Conservation (phyloP, 2,113 vertebrate species). For the Zosterops borbonicus region DNA sequence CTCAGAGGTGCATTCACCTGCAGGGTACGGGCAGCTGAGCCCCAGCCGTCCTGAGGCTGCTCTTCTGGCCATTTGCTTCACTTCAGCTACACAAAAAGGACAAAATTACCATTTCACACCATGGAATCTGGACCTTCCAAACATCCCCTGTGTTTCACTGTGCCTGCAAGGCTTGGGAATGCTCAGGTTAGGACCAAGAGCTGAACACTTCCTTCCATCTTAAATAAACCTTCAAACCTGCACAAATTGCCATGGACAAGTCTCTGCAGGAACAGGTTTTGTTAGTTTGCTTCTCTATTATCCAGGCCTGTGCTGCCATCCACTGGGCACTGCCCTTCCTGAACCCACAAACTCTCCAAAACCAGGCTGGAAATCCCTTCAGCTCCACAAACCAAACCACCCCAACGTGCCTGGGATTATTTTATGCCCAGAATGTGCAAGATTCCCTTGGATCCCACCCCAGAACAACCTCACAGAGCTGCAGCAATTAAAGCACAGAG, state of each 20-base stretch:
- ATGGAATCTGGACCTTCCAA: not conserved
- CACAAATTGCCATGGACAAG: not conserved
- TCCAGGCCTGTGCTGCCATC: slow-evolving; percentile 28
- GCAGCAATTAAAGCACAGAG: not conserved
- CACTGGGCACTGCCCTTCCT: not conserved
- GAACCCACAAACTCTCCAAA: fast-evolving
- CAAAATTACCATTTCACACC: not conserved
- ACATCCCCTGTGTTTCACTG: fast-evolving
- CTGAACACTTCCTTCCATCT: not conserved
- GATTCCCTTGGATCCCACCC: not conserved
- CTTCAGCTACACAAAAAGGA: slow-evolving; percentile 64
- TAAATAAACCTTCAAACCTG: not conserved
- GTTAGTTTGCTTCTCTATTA: not conserved
- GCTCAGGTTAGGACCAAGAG: not conserved
- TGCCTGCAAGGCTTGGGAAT: not conserved
- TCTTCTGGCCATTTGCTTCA: slow-evolving; percentile 72
- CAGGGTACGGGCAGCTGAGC: not conserved
- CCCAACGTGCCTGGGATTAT: not conserved
- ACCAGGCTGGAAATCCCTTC: not conserved
- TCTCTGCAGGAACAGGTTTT: not conserved
- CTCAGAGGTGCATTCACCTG: slow-evolving; percentile 10
- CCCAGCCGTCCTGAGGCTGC: slow-evolving; percentile 64
- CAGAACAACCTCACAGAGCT: not conserved
- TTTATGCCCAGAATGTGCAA: not conserved
- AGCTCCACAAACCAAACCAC: not conserved